Evolutionary conservation across 2,113 vertebrate genomes (phyloP).

Genomic region (Corydoras maculifer): DNA sequence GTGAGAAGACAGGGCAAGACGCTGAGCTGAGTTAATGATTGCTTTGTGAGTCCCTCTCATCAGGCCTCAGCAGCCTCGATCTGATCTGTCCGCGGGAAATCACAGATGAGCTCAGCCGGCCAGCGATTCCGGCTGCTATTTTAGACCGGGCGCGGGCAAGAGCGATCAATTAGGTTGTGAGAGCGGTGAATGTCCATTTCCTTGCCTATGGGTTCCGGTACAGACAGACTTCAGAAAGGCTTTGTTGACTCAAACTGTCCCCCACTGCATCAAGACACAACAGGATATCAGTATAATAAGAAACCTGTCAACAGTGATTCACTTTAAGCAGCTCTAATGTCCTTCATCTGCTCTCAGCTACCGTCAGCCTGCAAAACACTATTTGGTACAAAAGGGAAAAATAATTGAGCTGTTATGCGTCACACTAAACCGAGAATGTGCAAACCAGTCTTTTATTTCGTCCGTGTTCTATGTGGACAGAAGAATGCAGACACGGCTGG

Average conservation of each 20-base stretch:
- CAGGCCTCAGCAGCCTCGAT: constrained; percentile 9
- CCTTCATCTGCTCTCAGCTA: neutral
- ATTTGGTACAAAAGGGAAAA: neutral
- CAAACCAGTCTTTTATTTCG: neutral
- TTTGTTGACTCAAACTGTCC: neutral
- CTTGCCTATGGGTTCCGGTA: constrained; percentile 2
- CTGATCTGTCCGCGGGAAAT: constrained; percentile 20
- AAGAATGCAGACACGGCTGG: no score
- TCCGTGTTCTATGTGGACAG: no score
- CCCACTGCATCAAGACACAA: constrained; percentile 1
- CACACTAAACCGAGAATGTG: neutral
- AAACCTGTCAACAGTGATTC: constrained; percentile 6
- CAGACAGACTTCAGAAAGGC: constrained; percentile 4
- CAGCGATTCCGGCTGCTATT: constrained; percentile 11
- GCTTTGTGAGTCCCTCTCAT: constrained; percentile 4
- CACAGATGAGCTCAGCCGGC: constrained; percentile 10
- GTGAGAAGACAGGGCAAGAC: constrained; percentile 8
- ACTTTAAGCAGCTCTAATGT: constrained; percentile 1
- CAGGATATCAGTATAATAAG: constrained; percentile 1
- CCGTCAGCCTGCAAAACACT: neutral
- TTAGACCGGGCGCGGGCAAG: constrained; percentile 2
- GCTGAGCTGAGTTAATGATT: constrained; percentile 19
- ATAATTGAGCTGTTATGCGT: neutral
- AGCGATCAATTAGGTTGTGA: constrained; percentile 23
- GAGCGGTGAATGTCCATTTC: constrained; percentile 10